These are phyloP conservation scores for Scaptomyza graminum DNA, from an alignment of 1,140 invertebrate genomes.

Conservation along the genomic window DNA sequence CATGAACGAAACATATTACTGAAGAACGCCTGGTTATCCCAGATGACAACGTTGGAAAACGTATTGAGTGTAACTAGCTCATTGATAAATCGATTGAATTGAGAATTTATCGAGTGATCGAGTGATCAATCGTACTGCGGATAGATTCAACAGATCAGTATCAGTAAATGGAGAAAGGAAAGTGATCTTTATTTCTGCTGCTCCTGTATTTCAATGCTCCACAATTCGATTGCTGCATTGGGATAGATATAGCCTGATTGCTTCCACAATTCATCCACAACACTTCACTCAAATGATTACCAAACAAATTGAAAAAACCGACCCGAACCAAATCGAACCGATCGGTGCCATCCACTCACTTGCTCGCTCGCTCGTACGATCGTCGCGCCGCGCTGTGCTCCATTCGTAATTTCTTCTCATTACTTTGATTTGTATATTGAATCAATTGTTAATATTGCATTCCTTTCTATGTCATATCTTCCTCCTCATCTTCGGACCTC, in stretches of 20 bases:
- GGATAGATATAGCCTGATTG: conserved; percentile 32
- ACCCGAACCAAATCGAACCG: conserved; percentile 24
- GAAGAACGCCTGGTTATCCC: conserved; percentile 79
- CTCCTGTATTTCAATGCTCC: no score
- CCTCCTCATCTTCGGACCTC: conserved; percentile 28
- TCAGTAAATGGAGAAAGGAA: conserved; percentile 17
- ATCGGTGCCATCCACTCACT: conserved; percentile 61
- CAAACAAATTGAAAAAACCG: conserved; percentile 12
- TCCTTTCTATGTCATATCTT: conserved; percentile 80
- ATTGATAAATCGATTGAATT: conserved; percentile 14
- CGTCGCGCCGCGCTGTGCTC: conserved; percentile 76
- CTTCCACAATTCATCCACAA: conserved; percentile 31
- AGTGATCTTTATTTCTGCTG: conserved; percentile 7
- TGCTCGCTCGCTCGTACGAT: conserved; percentile 70
- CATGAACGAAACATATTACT: conserved; percentile 78
- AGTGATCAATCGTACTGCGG: no score
- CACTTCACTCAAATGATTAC: conserved; percentile 25
- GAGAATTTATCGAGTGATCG: background rate
- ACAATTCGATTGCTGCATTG: conserved; percentile 1
- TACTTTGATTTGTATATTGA: conserved; percentile 40
- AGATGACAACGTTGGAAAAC: conserved; percentile 80
- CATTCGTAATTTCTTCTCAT: conserved; percentile 83
- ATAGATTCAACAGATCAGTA: conserved; percentile 10
- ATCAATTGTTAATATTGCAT: conserved; percentile 59
- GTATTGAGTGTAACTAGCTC: conserved; percentile 38